phyloP scores from a whole-genome alignment of 2,113 vertebrate species.

The Xerus inauris region DNA sequence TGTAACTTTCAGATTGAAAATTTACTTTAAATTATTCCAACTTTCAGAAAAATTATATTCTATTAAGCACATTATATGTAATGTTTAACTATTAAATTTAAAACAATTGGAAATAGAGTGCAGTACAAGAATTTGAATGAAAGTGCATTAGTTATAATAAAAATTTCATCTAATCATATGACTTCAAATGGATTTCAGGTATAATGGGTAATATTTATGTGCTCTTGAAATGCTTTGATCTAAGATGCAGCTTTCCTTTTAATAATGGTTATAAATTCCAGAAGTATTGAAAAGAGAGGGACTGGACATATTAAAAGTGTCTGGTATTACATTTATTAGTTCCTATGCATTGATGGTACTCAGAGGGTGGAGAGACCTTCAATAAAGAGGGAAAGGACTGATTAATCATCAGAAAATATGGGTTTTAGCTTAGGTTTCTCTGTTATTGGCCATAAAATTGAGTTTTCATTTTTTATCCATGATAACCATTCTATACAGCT shows the following conservation, averaged over 20 bases:
- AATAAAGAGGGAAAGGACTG: not conserved
- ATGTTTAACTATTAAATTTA: not conserved
- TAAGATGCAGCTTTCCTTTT: not conserved
- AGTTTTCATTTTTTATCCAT: conserved; percentile 16
- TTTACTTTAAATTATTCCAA: conserved; percentile 28
- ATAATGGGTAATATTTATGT: not conserved
- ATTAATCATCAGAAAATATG: not conserved
- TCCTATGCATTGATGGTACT: not conserved
- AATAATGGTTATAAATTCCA: not conserved
- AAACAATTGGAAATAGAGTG: not conserved
- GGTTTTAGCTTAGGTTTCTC: not conserved
- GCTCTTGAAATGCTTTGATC: not conserved
- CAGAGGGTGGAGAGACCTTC: not conserved
- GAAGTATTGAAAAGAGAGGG: not conserved
- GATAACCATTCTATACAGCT: not conserved
- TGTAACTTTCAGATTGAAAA: not conserved
- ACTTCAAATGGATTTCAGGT: not conserved
- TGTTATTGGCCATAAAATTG: not conserved
- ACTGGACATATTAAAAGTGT: not conserved
- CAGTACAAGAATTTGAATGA: not conserved
- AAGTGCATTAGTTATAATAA: not conserved
- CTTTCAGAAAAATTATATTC: not conserved
- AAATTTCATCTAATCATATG: not conserved
- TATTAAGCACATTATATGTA: not conserved
- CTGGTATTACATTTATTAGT: not conserved